Conservation (phyloP, 2,888 invertebrate species). For the Rotaria socialis region DNA sequence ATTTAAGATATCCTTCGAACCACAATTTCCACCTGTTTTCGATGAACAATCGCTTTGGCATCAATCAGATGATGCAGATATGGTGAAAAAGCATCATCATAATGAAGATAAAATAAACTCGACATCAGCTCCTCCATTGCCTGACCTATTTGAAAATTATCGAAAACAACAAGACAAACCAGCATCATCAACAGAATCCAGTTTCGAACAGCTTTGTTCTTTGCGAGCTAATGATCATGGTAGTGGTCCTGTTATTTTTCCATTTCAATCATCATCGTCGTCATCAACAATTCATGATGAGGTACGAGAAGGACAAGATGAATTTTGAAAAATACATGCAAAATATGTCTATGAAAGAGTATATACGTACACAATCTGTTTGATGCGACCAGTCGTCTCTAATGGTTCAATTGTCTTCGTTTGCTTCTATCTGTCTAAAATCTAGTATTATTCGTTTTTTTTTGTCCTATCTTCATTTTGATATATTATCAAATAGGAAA, state of each 20-base stretch:
- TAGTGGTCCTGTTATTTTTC: background rate
- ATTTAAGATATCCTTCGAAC: background rate
- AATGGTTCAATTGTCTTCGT: background rate
- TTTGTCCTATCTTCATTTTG: background rate
- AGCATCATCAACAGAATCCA: constrained; percentile 3
- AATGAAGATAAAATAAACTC: background rate
- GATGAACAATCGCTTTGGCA: constrained; percentile 28
- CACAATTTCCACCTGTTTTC: constrained; percentile 25
- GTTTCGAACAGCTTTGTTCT: constrained; percentile 30
- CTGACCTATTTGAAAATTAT: constrained; percentile 15
- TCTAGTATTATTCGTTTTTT: background rate
- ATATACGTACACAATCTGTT: background rate
- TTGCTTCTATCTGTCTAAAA: background rate
- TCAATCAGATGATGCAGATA: background rate
- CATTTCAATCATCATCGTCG: background rate
- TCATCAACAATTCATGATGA: background rate
- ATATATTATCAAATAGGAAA: background rate
- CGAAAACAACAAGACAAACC: background rate
- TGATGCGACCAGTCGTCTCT: background rate
- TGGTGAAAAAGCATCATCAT: background rate
- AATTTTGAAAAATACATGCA: background rate
- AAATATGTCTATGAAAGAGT: background rate
- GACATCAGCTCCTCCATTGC: background rate
- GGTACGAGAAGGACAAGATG: background rate
- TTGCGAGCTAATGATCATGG: constrained; percentile 35